These are phyloP conservation scores for Uromys caudimaculatus DNA, from an alignment of 2,797 vertebrate genomes.

Conservation along the genomic window DNA sequence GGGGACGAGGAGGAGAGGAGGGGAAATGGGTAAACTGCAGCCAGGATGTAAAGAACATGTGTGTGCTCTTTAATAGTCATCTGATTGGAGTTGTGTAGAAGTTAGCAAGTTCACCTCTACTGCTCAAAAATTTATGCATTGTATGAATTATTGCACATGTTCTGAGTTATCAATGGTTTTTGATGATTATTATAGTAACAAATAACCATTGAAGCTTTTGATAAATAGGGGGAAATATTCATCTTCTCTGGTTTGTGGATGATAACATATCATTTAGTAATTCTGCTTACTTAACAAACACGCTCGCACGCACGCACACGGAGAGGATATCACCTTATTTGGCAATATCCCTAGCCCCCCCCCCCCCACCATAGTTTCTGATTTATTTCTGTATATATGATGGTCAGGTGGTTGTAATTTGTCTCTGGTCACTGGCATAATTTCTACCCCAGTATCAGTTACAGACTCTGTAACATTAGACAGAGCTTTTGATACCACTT, in stretches of 20 bases:
- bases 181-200: background rate
- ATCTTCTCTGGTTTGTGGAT: slow-evolving; percentile 25
- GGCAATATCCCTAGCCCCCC: background rate
- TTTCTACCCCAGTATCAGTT: background rate
- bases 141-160: background rate
- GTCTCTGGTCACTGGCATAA: background rate
- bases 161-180: background rate
- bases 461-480: background rate
- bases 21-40: background rate
- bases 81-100: slow-evolving; percentile 2
- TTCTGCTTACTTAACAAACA: background rate
- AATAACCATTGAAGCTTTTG: background rate
- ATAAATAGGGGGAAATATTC: background rate
- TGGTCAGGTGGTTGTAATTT: background rate
- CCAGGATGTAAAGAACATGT: background rate
- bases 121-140: background rate
- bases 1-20: background rate
- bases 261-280: slow-evolving; percentile 34
- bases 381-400: background rate
- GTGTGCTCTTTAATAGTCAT: background rate
- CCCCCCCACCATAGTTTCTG: background rate
- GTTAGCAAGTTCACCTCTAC: background rate
- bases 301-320: accelerated
- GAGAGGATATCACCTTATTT: background rate
- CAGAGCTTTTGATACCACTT: slow-evolving; percentile 10